Base-by-base conservation (phyloP, 92 coral and sea anemone species). In the Blastomussa wellsi region DNA sequence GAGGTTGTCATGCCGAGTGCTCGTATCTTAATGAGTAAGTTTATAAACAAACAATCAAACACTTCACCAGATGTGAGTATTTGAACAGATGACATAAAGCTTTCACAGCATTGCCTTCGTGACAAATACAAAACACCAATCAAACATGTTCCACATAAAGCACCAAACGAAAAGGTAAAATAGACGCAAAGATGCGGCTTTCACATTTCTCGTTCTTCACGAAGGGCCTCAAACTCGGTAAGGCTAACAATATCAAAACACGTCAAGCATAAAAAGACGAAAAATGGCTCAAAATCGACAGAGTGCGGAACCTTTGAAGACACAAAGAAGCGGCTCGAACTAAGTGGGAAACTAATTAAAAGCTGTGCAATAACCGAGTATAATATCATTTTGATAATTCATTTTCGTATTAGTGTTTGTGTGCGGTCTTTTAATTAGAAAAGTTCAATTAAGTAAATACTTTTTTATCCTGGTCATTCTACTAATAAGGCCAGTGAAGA, bases 41-140 rank as follows among this genome's bases (percentile, higher is more conserved):
- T 91, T 88, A 78, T 82, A 85, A 91, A 92, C 88, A 92, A 89
- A 82, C 88, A 92, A 64, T 68, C 51, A 82, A 67, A 65, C 73
- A n/a, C 88, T 89, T 89, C 74, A 48, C 66, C 78, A 85, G 83
- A 36, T 85, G 88, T 77, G 83, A 85, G 0, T 3, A 49, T 48
- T 69, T 42, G 32, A 38, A 28, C 31, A 26, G 72, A 38, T 36
- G 66, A 52, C 28, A 73, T 37, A 26, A 37, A 72, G 79, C 79
- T 52, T 48, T 32, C 29, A 19, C 28, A 53, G 16, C 70, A 38
- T 28, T n/a, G 39, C 28, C 47, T 39, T 57, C 39, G 26, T 47
- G 52, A 65, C 66, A 49, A 33, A 81, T 24, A 14, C 7, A 0
- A 42, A 42, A 74, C 42, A 59, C 72, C 38, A 9, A 7, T 20